Percentiles rank a stretch among this genome's conserved stretches.
These are phyloP conservation scores for Colossoma macropomum DNA, from an alignment of 2,113 vertebrate species.

Conservation along the genomic window DNA sequence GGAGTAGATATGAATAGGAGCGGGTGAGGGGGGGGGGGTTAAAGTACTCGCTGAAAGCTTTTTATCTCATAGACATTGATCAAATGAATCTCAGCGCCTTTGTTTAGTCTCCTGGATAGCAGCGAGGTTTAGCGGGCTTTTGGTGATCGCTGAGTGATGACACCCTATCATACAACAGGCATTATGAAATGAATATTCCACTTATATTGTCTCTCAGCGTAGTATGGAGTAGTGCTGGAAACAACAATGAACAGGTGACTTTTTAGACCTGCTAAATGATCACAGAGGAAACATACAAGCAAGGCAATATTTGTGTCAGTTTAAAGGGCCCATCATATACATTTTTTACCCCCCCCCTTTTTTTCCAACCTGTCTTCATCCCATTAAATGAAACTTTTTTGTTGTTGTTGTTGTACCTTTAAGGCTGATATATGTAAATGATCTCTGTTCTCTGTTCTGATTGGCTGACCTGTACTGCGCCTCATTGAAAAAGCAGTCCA, in stretches of 20 bases:
- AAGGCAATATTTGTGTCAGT: not conserved
- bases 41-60: conserved; percentile 3
- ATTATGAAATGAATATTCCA: not conserved
- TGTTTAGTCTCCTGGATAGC: not conserved
- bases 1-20: not conserved
- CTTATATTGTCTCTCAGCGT: not conserved
- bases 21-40: not conserved
- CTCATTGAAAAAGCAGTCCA: too few relatives aligned
- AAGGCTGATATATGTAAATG: not conserved
- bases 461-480: not conserved
- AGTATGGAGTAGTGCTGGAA: too few relatives aligned
- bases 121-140: not conserved
- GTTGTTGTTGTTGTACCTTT: not conserved
- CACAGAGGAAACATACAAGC: not conserved
- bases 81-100: conserved; percentile 6
- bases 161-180: not conserved
- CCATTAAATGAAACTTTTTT: too few relatives aligned
- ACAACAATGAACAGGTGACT: not conserved
- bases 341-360: too few relatives aligned
- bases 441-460: not conserved
- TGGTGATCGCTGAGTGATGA: not conserved
- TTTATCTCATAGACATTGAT: conserved; percentile 18
- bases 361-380: too few relatives aligned
- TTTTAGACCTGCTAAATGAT: not conserved
- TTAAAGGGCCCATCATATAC: not conserved